Evolutionary conservation across 92 coral and sea anemone genomes (phyloP), one percentile per base, ranked within the genome.

Genomic region (Epizoanthus ramosus): DNA sequence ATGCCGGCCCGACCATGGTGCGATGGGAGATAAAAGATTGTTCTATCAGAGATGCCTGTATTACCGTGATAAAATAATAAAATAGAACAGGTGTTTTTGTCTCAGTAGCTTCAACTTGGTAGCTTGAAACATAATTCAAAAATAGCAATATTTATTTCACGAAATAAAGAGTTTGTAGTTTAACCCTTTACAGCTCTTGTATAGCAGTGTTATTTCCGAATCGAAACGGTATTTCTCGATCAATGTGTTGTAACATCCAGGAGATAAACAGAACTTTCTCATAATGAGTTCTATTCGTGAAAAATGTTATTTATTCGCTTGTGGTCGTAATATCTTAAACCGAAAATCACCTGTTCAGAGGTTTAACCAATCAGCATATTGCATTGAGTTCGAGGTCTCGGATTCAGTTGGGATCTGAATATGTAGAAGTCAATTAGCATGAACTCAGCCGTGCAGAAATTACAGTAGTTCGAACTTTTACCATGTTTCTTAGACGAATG

Each of bases 301-400:
- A 76, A 63, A 57, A 23, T 53, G 64, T 76, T 76, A 76, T 76
- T 58, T 76, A 76, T 76, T 76, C 68, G 33, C 81, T 76, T 76
- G 81, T 35, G 81, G 81, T 76, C 35, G 6, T 37, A 59, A 76
- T 37, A 12, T 37, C 81, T 76, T 37, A 76, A 76, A 59, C 37
- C 64, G 12, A 60, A 60, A 58, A 76, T 73, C 81, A 76, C 81
- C 81, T 76, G 81, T 58, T 59, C 81, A 14, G 16, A 10, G 19
- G 8, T 16, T 0, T 31, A 76, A 35, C 81, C 81, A 76, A 76
- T 76, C 81, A 76, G n/a, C 35, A 25, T n/a, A 35, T 15, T 10
- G 39, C 9, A 61, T 16, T 23, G 80, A 37, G 52, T 57, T 35
- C 58, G 80, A 57, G 80, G 80, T 75, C 68, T 35, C 80, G 63